phyloP scores from a whole-genome alignment of 2,888 invertebrate genomes.

The Leptopilina myrica region DNA sequence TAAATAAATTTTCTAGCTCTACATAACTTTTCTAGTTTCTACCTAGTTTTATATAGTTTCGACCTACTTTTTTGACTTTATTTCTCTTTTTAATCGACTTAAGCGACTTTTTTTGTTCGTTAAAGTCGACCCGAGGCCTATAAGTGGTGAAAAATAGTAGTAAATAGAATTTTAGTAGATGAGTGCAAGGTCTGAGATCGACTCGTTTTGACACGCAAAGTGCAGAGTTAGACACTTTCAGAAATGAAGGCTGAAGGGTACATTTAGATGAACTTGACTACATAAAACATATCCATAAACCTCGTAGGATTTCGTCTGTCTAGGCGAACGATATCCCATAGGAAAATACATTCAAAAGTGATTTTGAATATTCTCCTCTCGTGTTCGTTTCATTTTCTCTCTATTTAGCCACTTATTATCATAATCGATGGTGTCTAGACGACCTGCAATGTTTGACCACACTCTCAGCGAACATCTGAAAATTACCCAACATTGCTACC shows the following conservation, averaged over 20 bases:
- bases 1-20: too few relatives aligned
- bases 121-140: too few relatives aligned
- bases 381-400: not conserved
- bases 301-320: conserved; percentile 18
- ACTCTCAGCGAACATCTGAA: too few relatives aligned
- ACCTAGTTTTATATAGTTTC: too few relatives aligned
- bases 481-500: too few relatives aligned
- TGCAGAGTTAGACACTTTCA: conserved; percentile 57
- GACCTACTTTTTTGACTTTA: too few relatives aligned
- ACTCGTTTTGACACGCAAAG: conserved; percentile 56
- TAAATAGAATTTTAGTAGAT: not conserved
- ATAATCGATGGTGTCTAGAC: too few relatives aligned
- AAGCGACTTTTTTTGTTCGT: too few relatives aligned
- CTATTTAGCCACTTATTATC: not conserved
- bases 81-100: too few relatives aligned
- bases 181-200: not conserved
- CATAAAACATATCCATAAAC: conserved; percentile 20
- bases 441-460: too few relatives aligned
- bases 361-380: conserved; percentile 1
- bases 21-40: too few relatives aligned
- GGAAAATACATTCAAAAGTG: conserved; percentile 5
- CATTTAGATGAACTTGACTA: conserved; percentile 11
- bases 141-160: too few relatives aligned
- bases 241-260: conserved; percentile 19
- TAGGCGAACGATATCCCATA: conserved; percentile 1